Conservation (phyloP, 1,140 invertebrate species). For the Drosophila sturtevanti region DNA sequence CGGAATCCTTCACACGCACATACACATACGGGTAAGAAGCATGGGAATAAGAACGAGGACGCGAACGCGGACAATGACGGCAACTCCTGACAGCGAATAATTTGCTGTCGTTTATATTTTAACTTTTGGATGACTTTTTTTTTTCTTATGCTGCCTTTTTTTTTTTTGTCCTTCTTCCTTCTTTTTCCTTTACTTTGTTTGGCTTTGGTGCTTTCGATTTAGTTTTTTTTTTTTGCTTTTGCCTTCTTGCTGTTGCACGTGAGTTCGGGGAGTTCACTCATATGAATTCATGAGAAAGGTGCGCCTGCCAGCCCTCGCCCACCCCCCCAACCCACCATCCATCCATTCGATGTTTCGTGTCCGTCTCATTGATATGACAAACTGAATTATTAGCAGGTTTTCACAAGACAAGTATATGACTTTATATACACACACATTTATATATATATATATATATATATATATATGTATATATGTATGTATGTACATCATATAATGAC, state of each 20-base stretch:
- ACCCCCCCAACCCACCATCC: too few species aligned
- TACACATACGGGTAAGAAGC: neutral
- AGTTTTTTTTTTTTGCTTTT: neutral
- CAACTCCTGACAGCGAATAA: slow-evolving; percentile 59
- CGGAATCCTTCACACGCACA: slow-evolving; percentile 49
- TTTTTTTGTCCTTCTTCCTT: neutral
- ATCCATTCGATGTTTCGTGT: neutral
- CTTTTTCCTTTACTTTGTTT: slow-evolving; percentile 11
- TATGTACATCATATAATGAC: neutral
- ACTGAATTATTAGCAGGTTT: slow-evolving; percentile 28
- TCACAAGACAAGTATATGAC: neutral
- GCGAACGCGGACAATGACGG: neutral
- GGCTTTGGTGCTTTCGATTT: slow-evolving; percentile 16
- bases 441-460: too few species aligned
- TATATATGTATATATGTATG: too few species aligned
- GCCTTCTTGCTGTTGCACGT: slow-evolving; percentile 33
- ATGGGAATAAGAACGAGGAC: neutral
- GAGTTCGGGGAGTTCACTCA: slow-evolving; percentile 17
- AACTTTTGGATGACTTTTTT: slow-evolving; percentile 8
- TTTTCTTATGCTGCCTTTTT: neutral
- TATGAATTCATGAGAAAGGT: slow-evolving; percentile 16
- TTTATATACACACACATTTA: neutral
- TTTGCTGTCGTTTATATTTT: slow-evolving; percentile 60
- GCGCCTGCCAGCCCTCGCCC: slow-evolving; percentile 2
- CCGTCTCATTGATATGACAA: slow-evolving; percentile 36